Evolutionary conservation across 2,888 invertebrate genomes (phyloP), one percentile per base, ranked within the genome.

Genomic region (Brachyptera risi): DNA sequence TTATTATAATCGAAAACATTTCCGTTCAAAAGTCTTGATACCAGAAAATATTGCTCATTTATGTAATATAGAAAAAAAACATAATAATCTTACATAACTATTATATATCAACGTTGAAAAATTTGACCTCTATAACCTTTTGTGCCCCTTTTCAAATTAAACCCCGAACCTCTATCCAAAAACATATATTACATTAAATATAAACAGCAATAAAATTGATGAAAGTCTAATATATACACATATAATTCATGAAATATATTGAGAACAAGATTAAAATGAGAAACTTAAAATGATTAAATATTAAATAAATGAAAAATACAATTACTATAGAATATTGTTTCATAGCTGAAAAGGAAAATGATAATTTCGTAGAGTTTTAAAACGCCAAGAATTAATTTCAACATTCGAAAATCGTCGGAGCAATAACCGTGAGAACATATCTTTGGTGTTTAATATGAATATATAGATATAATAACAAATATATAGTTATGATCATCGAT

Each of bases 51-150:
- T 54, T 54, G 54, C 54, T 54, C 54, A 54, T 17, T 47, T 31
- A 54, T 54, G 54, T 54, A 54, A 35, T 17, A 54, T 54, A 58
- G 49, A 49, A 49, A 58, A 54, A 56, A 44, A n/a, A n/a, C n/a
- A n/a, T n/a, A n/a, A n/a, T n/a, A n/a, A n/a, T n/a, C n/a, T n/a
- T n/a, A n/a, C n/a, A n/a, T 47, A 44, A 23, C 47, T 47, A 49
- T 44, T 44, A 19, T 44, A 4, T n/a, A 40, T n/a, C n/a, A n/a
- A n/a, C n/a, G n/a, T n/a, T n/a, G n/a, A n/a, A n/a, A n/a, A n/a
- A n/a, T 15, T 9, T 15, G 4, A 9, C 26, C 24, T 5, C 50
- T 17, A 13, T 9, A 24, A 19, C 21, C 54, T 37, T 13, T 17
- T 11, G 19, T 21, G 13, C 37, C 54, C 54, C 54, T 21, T 44